phyloP scores from a whole-genome alignment of 1,140 invertebrate genomes.

The Vollenhovia emeryi region DNA sequence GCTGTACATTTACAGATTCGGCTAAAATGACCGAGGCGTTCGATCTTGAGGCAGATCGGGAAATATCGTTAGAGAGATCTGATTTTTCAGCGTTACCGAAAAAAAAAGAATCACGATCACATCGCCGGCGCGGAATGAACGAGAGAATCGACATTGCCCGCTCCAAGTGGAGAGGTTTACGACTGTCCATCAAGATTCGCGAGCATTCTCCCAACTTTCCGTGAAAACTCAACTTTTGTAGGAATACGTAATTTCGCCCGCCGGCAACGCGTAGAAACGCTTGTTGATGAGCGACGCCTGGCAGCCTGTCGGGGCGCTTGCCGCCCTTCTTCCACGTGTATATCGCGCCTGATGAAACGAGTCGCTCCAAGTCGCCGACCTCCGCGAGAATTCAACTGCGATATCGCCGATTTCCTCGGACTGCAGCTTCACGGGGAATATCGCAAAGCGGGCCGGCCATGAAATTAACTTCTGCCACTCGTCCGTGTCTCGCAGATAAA shows the following conservation, averaged over 20 bases:
- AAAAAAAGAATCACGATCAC: background rate
- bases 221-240: slow-evolving; percentile 56
- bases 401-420: slow-evolving; percentile 18
- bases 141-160: slow-evolving; percentile 58
- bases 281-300: background rate
- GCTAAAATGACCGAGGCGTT: background rate
- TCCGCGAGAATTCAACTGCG: slow-evolving; percentile 44
- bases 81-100: background rate
- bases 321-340: background rate
- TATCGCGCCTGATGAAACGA: background rate
- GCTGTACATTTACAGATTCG: background rate
- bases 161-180: slow-evolving; percentile 64
- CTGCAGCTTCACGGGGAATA: background rate
- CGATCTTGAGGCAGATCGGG: background rate
- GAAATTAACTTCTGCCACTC: slow-evolving; percentile 50
- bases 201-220: slow-evolving; percentile 55
- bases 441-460: background rate
- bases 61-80: background rate
- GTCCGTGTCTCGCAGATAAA: slow-evolving; percentile 18
- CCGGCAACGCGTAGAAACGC: background rate
- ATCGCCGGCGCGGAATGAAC: slow-evolving; percentile 16
- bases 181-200: slow-evolving; percentile 68
- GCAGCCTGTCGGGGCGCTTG: slow-evolving; percentile 3
- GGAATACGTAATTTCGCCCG: slow-evolving; percentile 64
- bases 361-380: background rate